Evolutionary conservation across 2,113 vertebrate species (phyloP).

Genomic region (Callaeas wilsoni): DNA sequence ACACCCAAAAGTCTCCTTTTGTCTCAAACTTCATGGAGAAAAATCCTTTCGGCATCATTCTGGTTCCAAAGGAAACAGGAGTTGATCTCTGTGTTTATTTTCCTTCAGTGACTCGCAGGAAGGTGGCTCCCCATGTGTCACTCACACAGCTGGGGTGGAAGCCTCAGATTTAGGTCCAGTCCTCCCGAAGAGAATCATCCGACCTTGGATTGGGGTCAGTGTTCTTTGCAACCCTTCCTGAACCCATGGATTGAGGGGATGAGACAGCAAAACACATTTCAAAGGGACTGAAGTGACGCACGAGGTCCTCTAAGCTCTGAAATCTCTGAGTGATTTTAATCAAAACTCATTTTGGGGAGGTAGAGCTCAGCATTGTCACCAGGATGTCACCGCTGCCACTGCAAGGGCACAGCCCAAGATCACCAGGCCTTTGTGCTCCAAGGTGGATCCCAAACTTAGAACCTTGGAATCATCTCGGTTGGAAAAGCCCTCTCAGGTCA

Average conservation of each 20-base stretch:
- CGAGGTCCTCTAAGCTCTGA: not conserved
- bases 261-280: not conserved
- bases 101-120: not conserved
- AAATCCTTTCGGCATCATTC: not conserved
- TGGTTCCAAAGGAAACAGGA: not conserved
- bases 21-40: not conserved
- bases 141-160: not conserved
- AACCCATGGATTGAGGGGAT: rapidly evolving
- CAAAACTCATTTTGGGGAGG: not conserved
- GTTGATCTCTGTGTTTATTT: not conserved
- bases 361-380: not conserved
- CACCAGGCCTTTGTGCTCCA: not conserved
- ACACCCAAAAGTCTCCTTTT: not conserved
- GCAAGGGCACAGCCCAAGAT: not conserved
- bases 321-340: not conserved
- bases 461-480: rapidly evolving
- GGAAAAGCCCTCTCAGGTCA: not conserved
- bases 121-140: not conserved
- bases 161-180: not conserved
- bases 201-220: not conserved
- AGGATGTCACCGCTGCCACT: not conserved
- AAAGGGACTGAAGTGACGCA: not conserved
- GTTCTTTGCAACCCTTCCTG: not conserved
- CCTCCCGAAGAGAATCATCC: not conserved
- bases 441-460: not conserved